Evolutionary conservation across 2,888 invertebrate species (phyloP), one percentile per base, ranked within the genome.

Genomic region (Parnassius glacialis): DNA sequence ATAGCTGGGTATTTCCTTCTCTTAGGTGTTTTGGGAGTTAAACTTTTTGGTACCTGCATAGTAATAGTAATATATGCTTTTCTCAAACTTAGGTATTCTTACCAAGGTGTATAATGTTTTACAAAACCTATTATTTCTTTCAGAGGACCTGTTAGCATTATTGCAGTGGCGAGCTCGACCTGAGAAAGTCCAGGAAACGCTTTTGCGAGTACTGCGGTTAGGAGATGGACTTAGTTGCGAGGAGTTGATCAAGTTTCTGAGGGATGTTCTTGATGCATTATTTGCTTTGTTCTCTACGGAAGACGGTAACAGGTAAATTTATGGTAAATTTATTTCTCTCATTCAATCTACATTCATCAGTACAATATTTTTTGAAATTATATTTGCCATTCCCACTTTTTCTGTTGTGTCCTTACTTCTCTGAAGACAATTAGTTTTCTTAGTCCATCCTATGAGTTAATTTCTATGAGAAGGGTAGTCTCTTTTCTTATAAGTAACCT

Each of bases 251-350:
- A 98, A 98, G 90, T 98, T 98, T 84, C 92, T 99, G 2, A 96
- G 98, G 81, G 98, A 98, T 78, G 97, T 98, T 2, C 88, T 99
- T 11, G 98, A 99, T 79, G 97, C 97, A 0, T 87, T 99, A 2
- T 98, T 98, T 82, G 96, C 97, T 16, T 94, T 99, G 93, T 97
- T 98, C 79, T 97, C 97, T 9, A 97, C 97, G 10, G 97, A 97
- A 81, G 97, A 98, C 80, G 97, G 97, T 25, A 97, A 96, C 79
- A 94, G 92, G 92, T 87, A 67, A 66, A 7, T 34, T 34, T 34
- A 34, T 34, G 92, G 92, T 87, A 67, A 66, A 7, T 34, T 34
- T 34, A 34, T 34, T 34, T 34, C 34, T 34, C 34, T 34, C 34
- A 34, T 34, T 34, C 5, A 34, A 5, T 7, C 34, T 34, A 34